A percentile compares a stretch with the other conserved stretches of the same genome.
Evolutionary conservation across 1,140 invertebrate species (phyloP).

Genomic region (Apis dorsata): DNA sequence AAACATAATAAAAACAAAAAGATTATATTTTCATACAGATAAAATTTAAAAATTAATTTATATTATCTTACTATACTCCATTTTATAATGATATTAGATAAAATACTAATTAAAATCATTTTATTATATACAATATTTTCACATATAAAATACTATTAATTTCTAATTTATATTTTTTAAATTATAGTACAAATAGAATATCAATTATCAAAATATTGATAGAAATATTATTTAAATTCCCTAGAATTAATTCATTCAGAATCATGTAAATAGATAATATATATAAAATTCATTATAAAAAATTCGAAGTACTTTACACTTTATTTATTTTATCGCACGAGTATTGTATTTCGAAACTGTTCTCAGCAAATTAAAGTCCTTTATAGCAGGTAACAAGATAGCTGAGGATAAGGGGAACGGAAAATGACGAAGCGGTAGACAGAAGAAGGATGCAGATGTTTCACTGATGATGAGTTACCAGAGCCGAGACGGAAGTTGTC

Average conservation of each 20-base stretch:
- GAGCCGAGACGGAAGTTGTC: constrained; percentile 56
- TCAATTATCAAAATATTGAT: no score
- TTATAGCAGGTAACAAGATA: constrained; percentile 51
- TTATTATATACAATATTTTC: neutral
- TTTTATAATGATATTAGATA: no score
- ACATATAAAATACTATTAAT: neutral
- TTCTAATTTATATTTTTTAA: neutral
- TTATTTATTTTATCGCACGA: constrained; percentile 26
- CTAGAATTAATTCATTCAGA: no score
- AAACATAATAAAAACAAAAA: no score
- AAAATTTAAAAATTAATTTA: no score
- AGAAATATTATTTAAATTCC: no score
- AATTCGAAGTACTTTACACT: neutral
- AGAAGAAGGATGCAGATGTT: constrained; percentile 54
- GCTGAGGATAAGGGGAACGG: constrained; percentile 19
- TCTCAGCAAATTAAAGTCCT: constrained; percentile 31
- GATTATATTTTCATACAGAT: no score
- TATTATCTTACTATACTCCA: no score
- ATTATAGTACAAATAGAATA: no score
- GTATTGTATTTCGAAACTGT: constrained; percentile 37
- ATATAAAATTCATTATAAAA: neutral
- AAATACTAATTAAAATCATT: no score
- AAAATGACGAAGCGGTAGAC: constrained; percentile 19
- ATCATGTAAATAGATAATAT: no score
- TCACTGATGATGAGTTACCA: constrained; percentile 45